Evolutionary conservation across 2,797 vertebrate genomes (phyloP).

Genomic region (Bovichtus variegatus): DNA sequence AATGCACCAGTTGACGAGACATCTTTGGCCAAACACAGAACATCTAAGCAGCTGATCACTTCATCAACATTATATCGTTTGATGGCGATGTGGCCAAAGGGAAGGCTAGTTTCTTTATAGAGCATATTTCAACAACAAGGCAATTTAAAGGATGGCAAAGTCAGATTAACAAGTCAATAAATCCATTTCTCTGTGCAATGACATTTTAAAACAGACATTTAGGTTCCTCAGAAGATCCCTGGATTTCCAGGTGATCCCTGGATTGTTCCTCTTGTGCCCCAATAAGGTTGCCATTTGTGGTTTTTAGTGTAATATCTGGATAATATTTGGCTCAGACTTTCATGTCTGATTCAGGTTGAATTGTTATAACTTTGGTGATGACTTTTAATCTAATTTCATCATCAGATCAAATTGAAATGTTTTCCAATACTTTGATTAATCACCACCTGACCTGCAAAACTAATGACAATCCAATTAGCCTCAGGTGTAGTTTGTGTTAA

Average conservation of each 20-base stretch:
- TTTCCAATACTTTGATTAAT: background rate
- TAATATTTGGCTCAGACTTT: background rate
- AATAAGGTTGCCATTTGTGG: no score
- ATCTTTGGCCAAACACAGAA: background rate
- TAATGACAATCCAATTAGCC: no score
- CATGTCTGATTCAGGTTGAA: background rate
- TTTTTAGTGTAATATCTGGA: background rate
- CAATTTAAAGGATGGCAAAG: no score
- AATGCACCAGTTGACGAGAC: background rate
- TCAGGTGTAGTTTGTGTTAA: background rate
- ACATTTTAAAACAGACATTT: background rate
- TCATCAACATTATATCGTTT: background rate
- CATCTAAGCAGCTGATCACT: background rate
- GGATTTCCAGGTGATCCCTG: background rate
- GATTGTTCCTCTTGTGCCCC: background rate
- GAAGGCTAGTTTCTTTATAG: no score
- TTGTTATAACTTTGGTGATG: no score
- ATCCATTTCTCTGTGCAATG: background rate
- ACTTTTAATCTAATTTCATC: background rate
- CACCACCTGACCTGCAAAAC: background rate
- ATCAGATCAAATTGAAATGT: background rate
- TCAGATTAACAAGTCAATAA: no score
- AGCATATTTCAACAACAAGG: no score
- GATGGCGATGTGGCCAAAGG: background rate
- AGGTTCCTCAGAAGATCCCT: background rate